Percentiles rank a stretch among this genome's conserved stretches.
These are phyloP conservation scores for Hydrozoanthus tunicans DNA, from an alignment of 64 coral and sea anemone species.

Conservation along the genomic window DNA sequence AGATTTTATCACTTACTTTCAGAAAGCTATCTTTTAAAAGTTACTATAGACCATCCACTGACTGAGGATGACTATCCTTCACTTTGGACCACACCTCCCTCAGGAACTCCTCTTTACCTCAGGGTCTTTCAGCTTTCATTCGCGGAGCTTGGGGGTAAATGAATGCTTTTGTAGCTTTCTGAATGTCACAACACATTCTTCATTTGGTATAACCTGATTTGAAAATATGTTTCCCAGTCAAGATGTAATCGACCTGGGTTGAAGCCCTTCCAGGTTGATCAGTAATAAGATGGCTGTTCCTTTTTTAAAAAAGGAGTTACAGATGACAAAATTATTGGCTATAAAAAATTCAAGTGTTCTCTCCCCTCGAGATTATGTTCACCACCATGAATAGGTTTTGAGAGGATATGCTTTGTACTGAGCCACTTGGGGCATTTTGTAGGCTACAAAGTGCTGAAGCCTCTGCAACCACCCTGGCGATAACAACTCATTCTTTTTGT, in stretches of 20 bases:
- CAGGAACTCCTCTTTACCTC: not conserved
- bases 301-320: conserved; percentile 32
- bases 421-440: too few species aligned
- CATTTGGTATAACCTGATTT: conserved; percentile 36
- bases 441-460: too few species aligned
- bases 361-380: not conserved
- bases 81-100: conserved; percentile 1
- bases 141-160: conserved; percentile 23
- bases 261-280: not conserved
- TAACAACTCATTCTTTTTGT: too few species aligned
- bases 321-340: conserved; percentile 27
- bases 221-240: conserved; percentile 1
- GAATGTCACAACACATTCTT: conserved; percentile 28
- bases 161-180: not conserved
- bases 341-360: conserved; percentile 33
- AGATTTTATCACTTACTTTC: not conserved
- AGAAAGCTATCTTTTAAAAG: not conserved
- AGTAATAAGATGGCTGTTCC: conserved; percentile 35
- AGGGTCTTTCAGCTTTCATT: conserved; percentile 5
- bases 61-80: not conserved
- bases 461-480: too few species aligned
- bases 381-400: not conserved
- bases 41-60: conserved; percentile 13
- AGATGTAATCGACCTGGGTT: conserved; percentile 32
- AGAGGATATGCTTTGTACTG: too few species aligned